Percentiles rank a stretch among this genome's conserved stretches.
Conservation (phyloP, 2,113 vertebrate genomes). For the Martes martes region DNA sequence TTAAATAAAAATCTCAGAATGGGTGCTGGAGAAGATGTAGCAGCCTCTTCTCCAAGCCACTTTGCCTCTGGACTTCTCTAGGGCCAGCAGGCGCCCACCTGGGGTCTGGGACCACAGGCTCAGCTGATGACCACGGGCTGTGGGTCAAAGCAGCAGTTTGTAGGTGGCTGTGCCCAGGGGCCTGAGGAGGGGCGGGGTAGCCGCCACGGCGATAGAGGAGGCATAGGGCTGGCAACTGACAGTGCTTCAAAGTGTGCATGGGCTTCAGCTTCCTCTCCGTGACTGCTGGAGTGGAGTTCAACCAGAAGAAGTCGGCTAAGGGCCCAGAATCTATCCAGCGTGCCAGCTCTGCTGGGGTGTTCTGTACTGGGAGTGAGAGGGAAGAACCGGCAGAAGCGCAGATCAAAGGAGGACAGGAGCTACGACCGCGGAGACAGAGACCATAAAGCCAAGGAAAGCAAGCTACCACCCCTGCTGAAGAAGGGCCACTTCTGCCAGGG, state of each 20-base stretch:
- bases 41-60: conserved; percentile 83
- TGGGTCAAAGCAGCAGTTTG: conserved; percentile 91
- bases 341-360: neutral
- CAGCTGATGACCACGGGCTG: conserved; percentile 87
- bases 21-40: conserved; percentile 88
- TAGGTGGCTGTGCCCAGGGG: conserved; percentile 91
- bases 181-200: conserved; percentile 84
- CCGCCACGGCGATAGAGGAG: conserved; percentile 79
- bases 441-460: neutral
- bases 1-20: neutral
- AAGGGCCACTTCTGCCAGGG: neutral
- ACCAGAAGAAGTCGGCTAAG: neutral
- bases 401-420: neutral
- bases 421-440: neutral
- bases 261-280: conserved; percentile 98
- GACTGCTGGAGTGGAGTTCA: conserved; percentile 78
- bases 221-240: conserved; percentile 91
- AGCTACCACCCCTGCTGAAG: neutral
- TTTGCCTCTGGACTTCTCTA: conserved; percentile 77
- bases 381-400: neutral
- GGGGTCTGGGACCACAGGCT: conserved; percentile 68
- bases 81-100: conserved; percentile 67
- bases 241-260: conserved; percentile 99
- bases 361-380: neutral
- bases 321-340: neutral